phyloP scores from a whole-genome alignment of 53 echinoderm and acorn worm species.

The Paelopatides confundens region DNA sequence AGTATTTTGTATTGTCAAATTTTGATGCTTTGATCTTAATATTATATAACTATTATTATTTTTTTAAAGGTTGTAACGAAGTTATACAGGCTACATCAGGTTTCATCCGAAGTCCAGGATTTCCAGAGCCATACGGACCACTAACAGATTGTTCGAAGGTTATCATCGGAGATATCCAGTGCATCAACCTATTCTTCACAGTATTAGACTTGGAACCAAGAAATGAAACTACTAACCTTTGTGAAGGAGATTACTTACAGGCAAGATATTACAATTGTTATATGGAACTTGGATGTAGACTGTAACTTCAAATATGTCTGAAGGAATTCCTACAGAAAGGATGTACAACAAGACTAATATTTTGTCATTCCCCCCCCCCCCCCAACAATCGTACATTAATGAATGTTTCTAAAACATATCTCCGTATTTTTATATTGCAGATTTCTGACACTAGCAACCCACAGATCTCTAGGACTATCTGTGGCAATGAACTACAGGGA shows the following conservation, averaged over 20 bases:
- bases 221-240: constrained; percentile 4
- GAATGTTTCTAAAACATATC: too few species aligned
- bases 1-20: too few species aligned
- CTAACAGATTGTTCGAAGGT: constrained; percentile 53
- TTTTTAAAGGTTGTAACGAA: not conserved
- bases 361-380: too few species aligned
- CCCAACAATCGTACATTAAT: too few species aligned
- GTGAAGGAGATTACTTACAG: not conserved
- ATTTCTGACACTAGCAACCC: not conserved
- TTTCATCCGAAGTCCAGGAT: constrained; percentile 32
- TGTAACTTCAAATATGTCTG: too few species aligned
- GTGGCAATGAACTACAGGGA: constrained; percentile 5
- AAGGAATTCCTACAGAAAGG: too few species aligned
- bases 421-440: not conserved
- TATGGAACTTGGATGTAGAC: too few species aligned
- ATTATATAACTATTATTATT: too few species aligned
- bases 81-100: not conserved
- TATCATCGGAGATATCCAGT: not conserved
- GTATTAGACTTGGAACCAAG: constrained; percentile 10
- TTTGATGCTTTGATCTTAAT: too few species aligned
- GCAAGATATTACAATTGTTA: too few species aligned
- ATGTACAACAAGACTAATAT: too few species aligned
- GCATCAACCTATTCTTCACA: constrained; percentile 5
- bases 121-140: constrained; percentile 51
- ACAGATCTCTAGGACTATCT: not conserved